Conservation (phyloP, 1,140 invertebrate genomes). For the Drosophila ercepeae region DNA sequence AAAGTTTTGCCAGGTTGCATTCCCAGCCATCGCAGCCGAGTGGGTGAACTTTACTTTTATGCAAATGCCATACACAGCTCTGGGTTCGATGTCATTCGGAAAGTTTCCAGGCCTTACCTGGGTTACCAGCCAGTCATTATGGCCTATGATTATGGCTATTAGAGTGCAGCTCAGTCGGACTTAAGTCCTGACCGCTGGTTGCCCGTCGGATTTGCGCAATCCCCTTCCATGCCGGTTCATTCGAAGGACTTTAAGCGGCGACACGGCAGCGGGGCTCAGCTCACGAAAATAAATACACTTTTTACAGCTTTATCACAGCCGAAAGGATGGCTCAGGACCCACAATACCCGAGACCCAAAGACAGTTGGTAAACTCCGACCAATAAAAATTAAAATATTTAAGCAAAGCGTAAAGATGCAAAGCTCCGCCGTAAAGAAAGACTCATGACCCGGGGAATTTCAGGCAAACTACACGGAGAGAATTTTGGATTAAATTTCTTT, state of each 20-base stretch:
- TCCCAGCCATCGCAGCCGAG: slow-evolving; percentile 70
- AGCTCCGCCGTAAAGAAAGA: slow-evolving; percentile 77
- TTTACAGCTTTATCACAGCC: slow-evolving; percentile 71
- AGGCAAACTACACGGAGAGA: not conserved
- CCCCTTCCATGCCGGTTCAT: not conserved
- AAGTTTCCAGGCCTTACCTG: slow-evolving; percentile 54
- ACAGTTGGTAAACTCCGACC: slow-evolving; percentile 72
- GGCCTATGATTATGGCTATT: slow-evolving; percentile 81
- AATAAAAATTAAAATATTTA: slow-evolving; percentile 83
- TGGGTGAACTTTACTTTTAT: slow-evolving; percentile 82
- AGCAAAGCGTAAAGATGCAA: slow-evolving; percentile 79
- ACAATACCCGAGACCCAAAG: slow-evolving; percentile 21
- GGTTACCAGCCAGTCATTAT: slow-evolving; percentile 65
- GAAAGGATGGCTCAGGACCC: slow-evolving; percentile 22
- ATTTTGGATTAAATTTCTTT: not conserved
- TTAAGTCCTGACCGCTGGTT: slow-evolving; percentile 31
- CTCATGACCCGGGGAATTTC: slow-evolving; percentile 49
- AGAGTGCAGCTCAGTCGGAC: slow-evolving; percentile 61
- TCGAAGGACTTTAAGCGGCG: slow-evolving; percentile 20
- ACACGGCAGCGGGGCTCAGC: slow-evolving; percentile 27
- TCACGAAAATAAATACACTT: slow-evolving; percentile 72
- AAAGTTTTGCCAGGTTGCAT: slow-evolving; percentile 76
- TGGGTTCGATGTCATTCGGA: slow-evolving; percentile 73
- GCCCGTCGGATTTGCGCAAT: slow-evolving; percentile 13
- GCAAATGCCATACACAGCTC: slow-evolving; percentile 59